Percentiles rank a stretch among this genome's conserved stretches.
Conservation (phyloP, 2,888 invertebrate genomes). For the Lysandra bellargus region DNA sequence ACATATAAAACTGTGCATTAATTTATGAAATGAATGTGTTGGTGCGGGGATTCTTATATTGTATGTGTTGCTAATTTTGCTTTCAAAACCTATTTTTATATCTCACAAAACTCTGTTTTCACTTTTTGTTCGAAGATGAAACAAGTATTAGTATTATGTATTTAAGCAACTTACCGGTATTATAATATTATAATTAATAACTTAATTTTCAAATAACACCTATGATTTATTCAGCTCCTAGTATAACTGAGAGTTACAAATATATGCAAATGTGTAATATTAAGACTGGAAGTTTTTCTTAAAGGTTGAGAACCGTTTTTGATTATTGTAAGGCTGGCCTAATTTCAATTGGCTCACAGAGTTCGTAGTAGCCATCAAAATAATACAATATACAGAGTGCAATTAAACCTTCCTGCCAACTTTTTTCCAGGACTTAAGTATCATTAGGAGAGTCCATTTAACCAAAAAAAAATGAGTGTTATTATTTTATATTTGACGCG, state of each 20-base stretch:
- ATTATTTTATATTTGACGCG: too few species aligned
- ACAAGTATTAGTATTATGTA: background rate
- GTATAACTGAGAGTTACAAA: background rate
- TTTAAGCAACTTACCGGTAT: conserved; percentile 6
- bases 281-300: background rate
- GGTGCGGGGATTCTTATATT: background rate
- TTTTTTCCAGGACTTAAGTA: too few species aligned
- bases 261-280: background rate
- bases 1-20: too few species aligned
- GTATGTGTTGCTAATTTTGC: background rate
- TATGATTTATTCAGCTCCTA: background rate
- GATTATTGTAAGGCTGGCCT: background rate
- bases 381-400: too few species aligned
- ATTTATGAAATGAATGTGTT: background rate
- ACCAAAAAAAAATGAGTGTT: too few species aligned
- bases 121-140: background rate
- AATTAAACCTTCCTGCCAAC: too few species aligned
- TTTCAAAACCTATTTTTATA: background rate
- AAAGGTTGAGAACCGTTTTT: conserved; percentile 13
- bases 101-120: background rate
- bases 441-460: too few species aligned
- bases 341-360: background rate
- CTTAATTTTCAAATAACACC: background rate
- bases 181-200: background rate
- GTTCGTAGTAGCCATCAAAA: background rate